A percentile compares a stretch with the other conserved stretches of the same genome.
Conservation (phyloP, 2,113 vertebrate genomes). For the Salvelinus fontinalis region DNA sequence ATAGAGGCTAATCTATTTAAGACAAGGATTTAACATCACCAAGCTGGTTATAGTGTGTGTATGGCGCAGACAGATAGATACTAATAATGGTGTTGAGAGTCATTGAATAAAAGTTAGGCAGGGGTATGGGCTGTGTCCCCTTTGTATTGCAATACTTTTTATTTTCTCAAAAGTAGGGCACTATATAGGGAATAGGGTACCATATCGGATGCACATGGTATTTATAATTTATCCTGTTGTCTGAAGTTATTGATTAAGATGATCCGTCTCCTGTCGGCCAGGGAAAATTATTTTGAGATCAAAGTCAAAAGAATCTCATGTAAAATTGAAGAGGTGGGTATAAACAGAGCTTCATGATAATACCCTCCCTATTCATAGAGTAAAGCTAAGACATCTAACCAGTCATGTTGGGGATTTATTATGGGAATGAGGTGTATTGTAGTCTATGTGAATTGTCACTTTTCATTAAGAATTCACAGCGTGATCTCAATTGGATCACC, state of each 20-base stretch:
- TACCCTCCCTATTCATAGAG: conserved; percentile 55
- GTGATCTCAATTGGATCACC: too few species aligned
- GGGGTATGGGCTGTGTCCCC: not conserved
- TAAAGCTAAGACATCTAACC: conserved; percentile 18
- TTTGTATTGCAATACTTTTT: too few species aligned
- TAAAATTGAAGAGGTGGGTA: conserved; percentile 54
- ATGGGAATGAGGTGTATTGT: not conserved
- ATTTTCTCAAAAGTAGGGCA: not conserved
- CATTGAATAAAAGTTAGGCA: not conserved
- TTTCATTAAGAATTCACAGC: too few species aligned
- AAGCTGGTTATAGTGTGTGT: conserved; percentile 13
- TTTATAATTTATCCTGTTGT: conserved; percentile 37
- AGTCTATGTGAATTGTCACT: too few species aligned
- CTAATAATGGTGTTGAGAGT: conserved; percentile 15
- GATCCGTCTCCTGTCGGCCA: conserved; percentile 32
- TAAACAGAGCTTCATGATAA: conserved; percentile 59
- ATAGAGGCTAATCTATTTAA: conserved; percentile 33
- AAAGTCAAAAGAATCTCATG: conserved; percentile 46
- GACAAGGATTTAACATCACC: conserved; percentile 13
- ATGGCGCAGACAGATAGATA: not conserved
- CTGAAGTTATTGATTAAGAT: conserved; percentile 53
- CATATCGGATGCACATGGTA: not conserved
- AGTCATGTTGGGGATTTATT: conserved; percentile 52
- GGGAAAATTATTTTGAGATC: conserved; percentile 34
- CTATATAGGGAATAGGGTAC: not conserved